Conservation (phyloP, 2,797 vertebrate species). For the Glyptemys insculpta region DNA sequence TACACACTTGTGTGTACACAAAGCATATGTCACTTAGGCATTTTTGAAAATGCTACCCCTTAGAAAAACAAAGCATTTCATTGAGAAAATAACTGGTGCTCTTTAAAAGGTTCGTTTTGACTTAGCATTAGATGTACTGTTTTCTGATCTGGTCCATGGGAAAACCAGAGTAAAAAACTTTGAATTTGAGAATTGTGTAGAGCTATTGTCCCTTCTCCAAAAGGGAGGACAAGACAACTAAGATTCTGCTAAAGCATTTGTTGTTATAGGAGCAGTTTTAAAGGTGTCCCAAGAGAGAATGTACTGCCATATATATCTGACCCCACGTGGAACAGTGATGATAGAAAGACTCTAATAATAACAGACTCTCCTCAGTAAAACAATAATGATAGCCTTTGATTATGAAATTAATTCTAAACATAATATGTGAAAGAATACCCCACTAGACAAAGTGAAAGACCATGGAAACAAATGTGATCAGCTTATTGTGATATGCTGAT, state of each 20-base stretch:
- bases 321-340: constrained; percentile 23
- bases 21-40: too few relatives aligned
- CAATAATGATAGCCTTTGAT: constrained; percentile 21
- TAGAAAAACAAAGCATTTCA: too few relatives aligned
- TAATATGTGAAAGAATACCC: constrained; percentile 33
- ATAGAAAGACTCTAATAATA: background rate
- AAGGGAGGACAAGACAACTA: constrained; percentile 28
- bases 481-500: background rate
- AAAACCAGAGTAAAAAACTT: background rate
- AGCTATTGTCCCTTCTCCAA: constrained; percentile 63
- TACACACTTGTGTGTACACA: too few relatives aligned
- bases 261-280: constrained; percentile 43
- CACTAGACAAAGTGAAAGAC: constrained; percentile 16
- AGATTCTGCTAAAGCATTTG: constrained; percentile 55
- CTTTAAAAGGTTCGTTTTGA: background rate
- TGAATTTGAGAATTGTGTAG: constrained; percentile 24
- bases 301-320: constrained; percentile 32
- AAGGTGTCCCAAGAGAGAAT: constrained; percentile 46
- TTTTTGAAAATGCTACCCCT: too few relatives aligned
- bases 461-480: constrained; percentile 52
- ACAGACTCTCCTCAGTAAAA: constrained; percentile 53
- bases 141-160: too few relatives aligned
- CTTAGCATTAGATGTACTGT: background rate
- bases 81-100: background rate
- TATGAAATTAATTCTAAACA: constrained; percentile 42